phyloP scores from a whole-genome alignment of 64 coral and sea anemone genomes.

The Stichodactyla helianthus region DNA sequence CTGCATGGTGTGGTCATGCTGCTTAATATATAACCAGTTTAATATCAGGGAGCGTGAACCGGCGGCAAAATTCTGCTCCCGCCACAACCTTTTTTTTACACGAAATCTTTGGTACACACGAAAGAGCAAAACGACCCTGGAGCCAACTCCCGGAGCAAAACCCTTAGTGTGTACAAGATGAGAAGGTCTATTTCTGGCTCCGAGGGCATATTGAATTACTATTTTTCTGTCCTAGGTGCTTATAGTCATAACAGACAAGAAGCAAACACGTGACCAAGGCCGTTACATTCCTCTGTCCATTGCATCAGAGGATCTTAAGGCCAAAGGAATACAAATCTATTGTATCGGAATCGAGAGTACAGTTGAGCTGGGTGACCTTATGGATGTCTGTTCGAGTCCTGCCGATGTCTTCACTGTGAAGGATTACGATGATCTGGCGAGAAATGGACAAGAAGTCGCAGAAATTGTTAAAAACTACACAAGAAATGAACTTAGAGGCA shows the following conservation, averaged over 20 bases:
- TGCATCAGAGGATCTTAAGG: conserved; percentile 20
- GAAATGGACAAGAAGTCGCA: neutral
- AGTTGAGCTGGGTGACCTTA: conserved; percentile 18
- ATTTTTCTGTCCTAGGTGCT: conserved; percentile 11
- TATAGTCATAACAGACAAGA: conserved; percentile 28
- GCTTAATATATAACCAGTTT: no score
- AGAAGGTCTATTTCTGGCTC: no score
- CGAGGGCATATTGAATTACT: neutral
- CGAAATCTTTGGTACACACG: no score
- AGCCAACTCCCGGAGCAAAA: no score
- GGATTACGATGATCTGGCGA: conserved; percentile 9
- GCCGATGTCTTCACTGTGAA: conserved; percentile 20
- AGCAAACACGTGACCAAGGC: conserved; percentile 22
- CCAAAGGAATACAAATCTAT: conserved; percentile 25
- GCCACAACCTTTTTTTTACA: no score
- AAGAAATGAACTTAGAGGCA: conserved; percentile 23
- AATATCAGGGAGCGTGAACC: no score
- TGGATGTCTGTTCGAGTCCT: conserved; percentile 37
- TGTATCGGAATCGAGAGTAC: conserved; percentile 23
- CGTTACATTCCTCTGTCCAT: conserved; percentile 11
- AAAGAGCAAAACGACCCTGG: no score
- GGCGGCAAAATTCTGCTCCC: no score
- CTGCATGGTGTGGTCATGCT: no score
- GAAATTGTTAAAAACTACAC: conserved; percentile 51
- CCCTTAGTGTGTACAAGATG: no score